Evolutionary conservation across 30 jellyfish, hydroid and myxozoan species (phyloP), one percentile per base, ranked within the genome.

Genomic region (Nemopilema nomurai): DNA sequence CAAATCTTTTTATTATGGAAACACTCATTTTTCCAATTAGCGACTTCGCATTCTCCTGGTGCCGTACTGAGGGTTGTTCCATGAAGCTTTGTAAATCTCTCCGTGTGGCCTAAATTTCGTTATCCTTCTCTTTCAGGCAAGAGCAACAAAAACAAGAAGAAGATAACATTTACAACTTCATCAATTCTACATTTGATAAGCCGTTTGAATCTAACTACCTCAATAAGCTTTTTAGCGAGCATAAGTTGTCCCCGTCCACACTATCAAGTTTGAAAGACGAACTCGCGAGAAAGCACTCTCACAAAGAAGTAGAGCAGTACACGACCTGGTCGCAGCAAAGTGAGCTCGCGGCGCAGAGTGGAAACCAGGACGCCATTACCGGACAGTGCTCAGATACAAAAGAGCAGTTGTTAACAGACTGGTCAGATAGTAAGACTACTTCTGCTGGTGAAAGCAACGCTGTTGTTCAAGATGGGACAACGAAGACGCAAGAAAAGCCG

Each of bases 261-360:
- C 78, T 74, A 1, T 24, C 67, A 19, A 52, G 82, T 32, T 28
- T 51, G 7, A 74, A 65, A 28, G 41, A 66, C 28, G 87, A 84
- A 22, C 77, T 83, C 26, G 51, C 62, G 17, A 71, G 74, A 51
- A 70, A 83, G 50, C 62, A 31, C 26, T 62, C 25, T 9, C n/a
- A 0, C 29, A 31, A 57, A 62, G 81, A 74, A 7, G 16, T 51
- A 16, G 87, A 84, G 8, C 49, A 49, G 22, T 67, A 67, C 82
- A 84, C 93, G 28, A 84, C 93, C 17, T 84, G 93, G 93, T 86
- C 75, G 62, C 76, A 73, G 78, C 87, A 84, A 50, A 30, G 86
- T 31, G 76, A 53, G n/a, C 75, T 30, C 9, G 26, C 76, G 22
- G 51, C 83, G 22, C 69, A 30, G 4, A 73, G 26, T 18, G 83